A percentile compares a stretch with the other conserved stretches of the same genome.
Evolutionary conservation across 2,888 invertebrate species (phyloP).

Genomic region (Abrostola tripartita): DNA sequence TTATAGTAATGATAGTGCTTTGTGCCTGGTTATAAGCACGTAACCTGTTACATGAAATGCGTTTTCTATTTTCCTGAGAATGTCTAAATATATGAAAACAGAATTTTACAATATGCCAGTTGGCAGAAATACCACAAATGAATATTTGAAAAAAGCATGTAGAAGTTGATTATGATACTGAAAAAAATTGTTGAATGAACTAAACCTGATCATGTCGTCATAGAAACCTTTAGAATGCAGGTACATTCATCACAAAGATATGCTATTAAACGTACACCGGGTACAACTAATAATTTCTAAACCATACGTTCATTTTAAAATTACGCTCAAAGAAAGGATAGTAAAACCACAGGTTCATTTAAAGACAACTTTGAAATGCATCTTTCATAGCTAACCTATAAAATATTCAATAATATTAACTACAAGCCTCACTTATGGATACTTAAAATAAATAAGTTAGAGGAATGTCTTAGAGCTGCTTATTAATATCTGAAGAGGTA

Average conservation of each 20-base stretch:
- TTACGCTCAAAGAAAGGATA: neutral
- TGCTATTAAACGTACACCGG: neutral
- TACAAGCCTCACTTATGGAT: neutral
- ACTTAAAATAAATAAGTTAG: too few species aligned
- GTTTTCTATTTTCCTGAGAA: neutral
- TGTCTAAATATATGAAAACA: too few species aligned
- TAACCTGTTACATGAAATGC: neutral
- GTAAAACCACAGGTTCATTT: neutral
- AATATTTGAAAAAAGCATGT: too few species aligned
- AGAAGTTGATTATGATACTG: too few species aligned
- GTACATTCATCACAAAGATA: neutral
- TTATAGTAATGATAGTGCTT: neutral
- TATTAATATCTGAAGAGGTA: too few species aligned
- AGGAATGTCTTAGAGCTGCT: too few species aligned
- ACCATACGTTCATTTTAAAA: constrained; percentile 1
- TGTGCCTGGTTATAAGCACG: neutral
- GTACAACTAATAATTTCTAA: neutral
- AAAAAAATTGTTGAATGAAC: neutral
- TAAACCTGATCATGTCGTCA: neutral
- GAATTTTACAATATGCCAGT: too few species aligned
- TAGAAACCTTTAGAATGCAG: neutral
- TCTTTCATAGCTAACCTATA: neutral
- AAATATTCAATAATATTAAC: neutral
- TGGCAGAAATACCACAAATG: too few species aligned
- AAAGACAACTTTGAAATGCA: neutral